phyloP scores from a whole-genome alignment of 2,888 invertebrate species.

The Drosophila austrosaltans region DNA sequence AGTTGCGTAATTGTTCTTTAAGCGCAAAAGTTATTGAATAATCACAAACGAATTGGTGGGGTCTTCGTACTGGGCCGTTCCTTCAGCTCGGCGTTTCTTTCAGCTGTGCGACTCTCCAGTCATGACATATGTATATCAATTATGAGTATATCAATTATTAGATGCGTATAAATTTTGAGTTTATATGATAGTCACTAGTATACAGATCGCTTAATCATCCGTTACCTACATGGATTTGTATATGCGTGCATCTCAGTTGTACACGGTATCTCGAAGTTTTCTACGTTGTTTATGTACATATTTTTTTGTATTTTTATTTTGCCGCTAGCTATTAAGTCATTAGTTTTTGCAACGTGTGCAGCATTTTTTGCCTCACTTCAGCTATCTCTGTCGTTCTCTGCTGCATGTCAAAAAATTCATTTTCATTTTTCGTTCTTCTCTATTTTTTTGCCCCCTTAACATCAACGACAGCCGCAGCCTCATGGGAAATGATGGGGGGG shows the following conservation, averaged over 20 bases:
- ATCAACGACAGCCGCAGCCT: slow-evolving; percentile 43
- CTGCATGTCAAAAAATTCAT: slow-evolving; percentile 60
- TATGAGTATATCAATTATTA: too few species aligned
- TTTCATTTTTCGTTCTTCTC: slow-evolving; percentile 47
- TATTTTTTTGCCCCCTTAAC: slow-evolving; percentile 26
- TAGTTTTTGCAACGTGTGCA: slow-evolving; percentile 69
- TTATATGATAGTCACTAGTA: too few species aligned
- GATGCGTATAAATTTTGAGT: too few species aligned
- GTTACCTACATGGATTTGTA: too few species aligned
- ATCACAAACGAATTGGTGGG: slow-evolving; percentile 49
- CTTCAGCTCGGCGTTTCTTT: too few species aligned
- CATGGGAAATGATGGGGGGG: slow-evolving; percentile 47
- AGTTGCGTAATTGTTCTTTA: slow-evolving; percentile 69
- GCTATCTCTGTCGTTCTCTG: slow-evolving; percentile 9
- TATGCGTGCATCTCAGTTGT: slow-evolving; percentile 11
- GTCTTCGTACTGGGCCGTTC: too few species aligned
- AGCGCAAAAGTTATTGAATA: slow-evolving; percentile 69
- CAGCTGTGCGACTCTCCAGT: too few species aligned
- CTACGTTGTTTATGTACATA: background rate
- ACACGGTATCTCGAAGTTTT: background rate
- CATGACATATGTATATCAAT: too few species aligned
- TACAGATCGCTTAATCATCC: too few species aligned
- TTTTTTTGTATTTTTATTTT: slow-evolving; percentile 24
- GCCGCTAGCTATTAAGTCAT: slow-evolving; percentile 77
- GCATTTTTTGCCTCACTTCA: slow-evolving; percentile 38